Percentiles rank a stretch among this genome's conserved stretches.
phyloP scores from a whole-genome alignment of 2,113 vertebrate genomes.

The Callipepla californica region DNA sequence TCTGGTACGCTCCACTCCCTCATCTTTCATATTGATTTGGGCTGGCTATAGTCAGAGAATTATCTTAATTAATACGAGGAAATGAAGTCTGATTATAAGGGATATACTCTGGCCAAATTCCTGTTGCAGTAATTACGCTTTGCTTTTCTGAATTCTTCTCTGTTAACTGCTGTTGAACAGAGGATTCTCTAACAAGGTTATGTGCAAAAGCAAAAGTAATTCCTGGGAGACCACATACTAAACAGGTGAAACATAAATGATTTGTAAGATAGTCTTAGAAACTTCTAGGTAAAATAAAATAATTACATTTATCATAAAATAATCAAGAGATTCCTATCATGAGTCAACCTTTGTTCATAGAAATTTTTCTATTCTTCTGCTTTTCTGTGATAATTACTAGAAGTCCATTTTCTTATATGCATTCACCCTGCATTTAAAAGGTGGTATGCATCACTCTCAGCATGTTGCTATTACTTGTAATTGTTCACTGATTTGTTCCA shows the following conservation, averaged over 20 bases:
- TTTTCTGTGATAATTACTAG: background rate
- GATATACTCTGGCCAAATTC: background rate
- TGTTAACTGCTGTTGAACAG: background rate
- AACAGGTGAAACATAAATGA: background rate
- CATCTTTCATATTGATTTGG: background rate
- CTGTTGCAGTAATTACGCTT: background rate
- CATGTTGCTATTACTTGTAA: background rate
- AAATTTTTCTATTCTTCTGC: background rate
- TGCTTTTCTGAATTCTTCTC: background rate
- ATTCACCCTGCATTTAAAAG: conserved; percentile 39
- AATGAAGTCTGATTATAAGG: background rate
- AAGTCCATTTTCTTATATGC: background rate
- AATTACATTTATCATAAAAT: background rate
- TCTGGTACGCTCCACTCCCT: background rate
- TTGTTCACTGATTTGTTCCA: background rate
- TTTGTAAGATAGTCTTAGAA: background rate
- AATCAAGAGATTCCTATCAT: background rate
- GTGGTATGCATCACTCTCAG: background rate
- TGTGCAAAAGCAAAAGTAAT: background rate
- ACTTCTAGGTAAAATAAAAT: background rate
- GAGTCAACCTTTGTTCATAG: background rate
- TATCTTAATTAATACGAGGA: background rate
- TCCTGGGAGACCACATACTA: background rate
- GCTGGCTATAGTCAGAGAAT: background rate
- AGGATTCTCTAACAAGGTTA: background rate